A percentile compares a stretch with the other conserved stretches of the same genome.
Conservation (phyloP, 2,888 invertebrate genomes). For the Elysia crispata region DNA sequence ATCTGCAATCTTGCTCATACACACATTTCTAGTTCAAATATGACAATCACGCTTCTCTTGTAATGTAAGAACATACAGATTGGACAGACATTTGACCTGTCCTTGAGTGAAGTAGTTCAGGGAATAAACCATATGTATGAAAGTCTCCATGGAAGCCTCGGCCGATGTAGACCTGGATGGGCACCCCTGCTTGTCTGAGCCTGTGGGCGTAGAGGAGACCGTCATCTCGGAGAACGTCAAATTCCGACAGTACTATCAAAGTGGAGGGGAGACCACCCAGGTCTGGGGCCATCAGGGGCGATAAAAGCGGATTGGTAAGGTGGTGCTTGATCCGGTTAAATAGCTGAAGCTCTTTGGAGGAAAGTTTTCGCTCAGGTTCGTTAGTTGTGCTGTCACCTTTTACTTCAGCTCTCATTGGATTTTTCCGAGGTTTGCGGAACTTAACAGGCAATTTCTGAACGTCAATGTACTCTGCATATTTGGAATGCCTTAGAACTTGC, state of each 20-base stretch:
- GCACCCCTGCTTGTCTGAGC: conserved; percentile 62
- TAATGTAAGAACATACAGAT: no score
- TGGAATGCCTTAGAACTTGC: conserved; percentile 48
- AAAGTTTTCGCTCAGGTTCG: not conserved
- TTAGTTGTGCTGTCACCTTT: not conserved
- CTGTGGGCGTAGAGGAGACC: conserved; percentile 70
- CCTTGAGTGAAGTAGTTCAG: no score
- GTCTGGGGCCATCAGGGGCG: conserved; percentile 71
- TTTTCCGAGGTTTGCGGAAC: not conserved
- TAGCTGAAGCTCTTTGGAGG: conserved; percentile 31
- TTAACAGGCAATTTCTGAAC: conserved; percentile 38
- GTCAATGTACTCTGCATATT: conserved; percentile 46
- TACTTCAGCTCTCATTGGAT: no score
- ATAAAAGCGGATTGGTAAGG: conserved; percentile 58
- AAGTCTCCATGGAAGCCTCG: conserved; percentile 38
- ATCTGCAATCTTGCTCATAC: no score
- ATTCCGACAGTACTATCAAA: conserved; percentile 71
- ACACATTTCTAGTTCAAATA: no score
- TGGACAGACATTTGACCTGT: no score
- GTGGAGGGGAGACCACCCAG: conserved; percentile 66
- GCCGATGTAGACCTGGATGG: conserved; percentile 49
- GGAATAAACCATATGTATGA: no score
- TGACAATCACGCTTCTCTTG: no score
- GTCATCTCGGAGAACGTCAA: conserved; percentile 75
- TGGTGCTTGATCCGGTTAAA: conserved; percentile 45